Conservation (phyloP, 2,888 invertebrate genomes). For the Anodontia alba region DNA sequence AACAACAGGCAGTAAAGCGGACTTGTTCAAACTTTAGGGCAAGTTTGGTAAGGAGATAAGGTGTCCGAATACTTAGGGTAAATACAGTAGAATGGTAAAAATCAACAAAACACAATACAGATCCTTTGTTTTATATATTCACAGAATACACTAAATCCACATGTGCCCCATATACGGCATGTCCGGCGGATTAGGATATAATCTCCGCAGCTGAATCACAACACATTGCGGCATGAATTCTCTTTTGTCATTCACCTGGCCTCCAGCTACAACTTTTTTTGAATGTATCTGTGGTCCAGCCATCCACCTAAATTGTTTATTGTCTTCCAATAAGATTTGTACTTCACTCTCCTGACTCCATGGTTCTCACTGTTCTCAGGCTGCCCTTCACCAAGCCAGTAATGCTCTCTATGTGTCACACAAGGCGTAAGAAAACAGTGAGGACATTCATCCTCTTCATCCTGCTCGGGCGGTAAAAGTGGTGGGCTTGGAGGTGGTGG, state of each 20-base stretch:
- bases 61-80: too few species aligned
- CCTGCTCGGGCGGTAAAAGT: background rate
- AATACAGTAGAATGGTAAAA: too few species aligned
- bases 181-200: background rate
- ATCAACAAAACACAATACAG: too few species aligned
- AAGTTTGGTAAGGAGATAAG: too few species aligned
- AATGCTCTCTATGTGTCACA: background rate
- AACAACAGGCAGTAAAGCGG: too few species aligned
- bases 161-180: background rate
- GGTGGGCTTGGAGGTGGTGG: background rate
- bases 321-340: background rate
- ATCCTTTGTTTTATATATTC: background rate
- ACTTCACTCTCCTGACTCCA: background rate
- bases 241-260: background rate
- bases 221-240: background rate
- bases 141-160: background rate
- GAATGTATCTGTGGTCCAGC: background rate
- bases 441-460: background rate
- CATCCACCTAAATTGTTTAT: slow-evolving; percentile 4
- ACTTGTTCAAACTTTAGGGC: too few species aligned
- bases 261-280: background rate
- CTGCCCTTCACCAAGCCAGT: slow-evolving; percentile 2
- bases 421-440: background rate
- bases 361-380: background rate
- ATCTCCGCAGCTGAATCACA: background rate